These are phyloP conservation scores for Agrochola lota DNA, from an alignment of 2,888 invertebrate genomes.

Conservation along the genomic window DNA sequence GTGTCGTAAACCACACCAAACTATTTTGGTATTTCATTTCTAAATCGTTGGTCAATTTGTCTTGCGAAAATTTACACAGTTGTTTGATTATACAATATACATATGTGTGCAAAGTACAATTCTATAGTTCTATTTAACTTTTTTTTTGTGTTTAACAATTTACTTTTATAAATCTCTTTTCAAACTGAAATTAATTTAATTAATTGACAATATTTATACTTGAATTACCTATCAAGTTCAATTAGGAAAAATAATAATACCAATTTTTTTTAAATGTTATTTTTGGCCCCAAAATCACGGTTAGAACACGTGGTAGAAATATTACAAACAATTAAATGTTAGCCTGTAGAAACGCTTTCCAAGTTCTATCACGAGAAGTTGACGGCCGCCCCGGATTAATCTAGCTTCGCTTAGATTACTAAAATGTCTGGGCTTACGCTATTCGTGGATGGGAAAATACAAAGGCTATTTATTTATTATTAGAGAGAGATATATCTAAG, in stretches of 20 bases:
- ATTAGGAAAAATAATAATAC: too few relatives aligned
- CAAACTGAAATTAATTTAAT: not conserved
- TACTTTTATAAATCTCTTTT: slow-evolving; percentile 12
- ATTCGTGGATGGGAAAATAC: slow-evolving; percentile 5
- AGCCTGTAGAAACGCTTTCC: slow-evolving; percentile 25
- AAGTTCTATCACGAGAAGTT: slow-evolving; percentile 42
- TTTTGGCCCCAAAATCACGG: too few relatives aligned
- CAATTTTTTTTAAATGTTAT: too few relatives aligned
- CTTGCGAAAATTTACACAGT: slow-evolving; percentile 23
- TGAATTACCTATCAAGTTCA: too few relatives aligned
- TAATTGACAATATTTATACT: too few relatives aligned
- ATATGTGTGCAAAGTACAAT: not conserved
- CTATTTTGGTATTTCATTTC: slow-evolving; percentile 46
- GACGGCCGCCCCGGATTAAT: slow-evolving; percentile 46
- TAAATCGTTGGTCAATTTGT: slow-evolving; percentile 36
- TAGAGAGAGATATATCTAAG: slow-evolving; percentile 15
- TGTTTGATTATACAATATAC: slow-evolving; percentile 15
- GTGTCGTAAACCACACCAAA: slow-evolving; percentile 49
- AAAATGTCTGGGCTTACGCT: slow-evolving; percentile 29
- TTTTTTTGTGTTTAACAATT: not conserved
- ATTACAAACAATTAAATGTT: too few relatives aligned
- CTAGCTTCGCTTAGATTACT: slow-evolving; percentile 18
- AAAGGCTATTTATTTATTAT: slow-evolving; percentile 17
- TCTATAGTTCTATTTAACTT: not conserved
- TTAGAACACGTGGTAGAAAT: too few relatives aligned